Evolutionary conservation across 1,140 invertebrate genomes (phyloP), one percentile per base, ranked within the genome.

Genomic region (Lycorma delicatula): DNA sequence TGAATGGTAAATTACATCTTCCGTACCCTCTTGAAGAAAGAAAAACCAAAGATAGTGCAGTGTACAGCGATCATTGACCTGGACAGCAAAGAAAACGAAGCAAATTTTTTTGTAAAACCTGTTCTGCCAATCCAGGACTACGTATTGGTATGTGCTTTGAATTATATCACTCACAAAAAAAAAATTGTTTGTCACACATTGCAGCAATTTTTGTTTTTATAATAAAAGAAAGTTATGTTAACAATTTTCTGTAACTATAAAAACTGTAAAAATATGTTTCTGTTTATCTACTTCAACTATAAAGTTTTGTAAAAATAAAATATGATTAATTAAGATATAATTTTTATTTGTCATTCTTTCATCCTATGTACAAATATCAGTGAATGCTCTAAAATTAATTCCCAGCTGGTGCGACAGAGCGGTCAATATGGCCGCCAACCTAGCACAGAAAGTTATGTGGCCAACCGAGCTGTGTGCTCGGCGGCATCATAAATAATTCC

Each of bases 1-100:
- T 54, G n/a, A 41, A 54, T n/a, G 36, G 26, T 4, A 36, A 38
- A 38, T 25, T 26, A 23, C 52, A 54, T 18, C 25, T 54, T 9
- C 3, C 26, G 2, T 54, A 54, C 22, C 16, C 22, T 4, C 4
- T 23, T 38, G 36, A 25, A 41, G 22, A 29, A 4, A 44, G 28
- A 25, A 38, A 22, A 54, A 38, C 31, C n/a, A 54, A 54, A 26
- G 52, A 36, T 25, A 38, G 52, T 54, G 7, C 5, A 13, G 52
- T 54, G 23, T 52, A 28, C 27, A 52, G 49, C 31, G 49, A 52
- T 25, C 23, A 27, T 11, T 18, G 28, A 9, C 9, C 49, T 11
- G 16, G 4, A 41, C 16, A 25, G 22, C 25, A 18, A 26, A 36
- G 34, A 36, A 38, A 27, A 54, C 4, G 36, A 36, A 54, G 16